Conservation (phyloP, 2,113 vertebrate species). For the Opisthocomus hoazin region DNA sequence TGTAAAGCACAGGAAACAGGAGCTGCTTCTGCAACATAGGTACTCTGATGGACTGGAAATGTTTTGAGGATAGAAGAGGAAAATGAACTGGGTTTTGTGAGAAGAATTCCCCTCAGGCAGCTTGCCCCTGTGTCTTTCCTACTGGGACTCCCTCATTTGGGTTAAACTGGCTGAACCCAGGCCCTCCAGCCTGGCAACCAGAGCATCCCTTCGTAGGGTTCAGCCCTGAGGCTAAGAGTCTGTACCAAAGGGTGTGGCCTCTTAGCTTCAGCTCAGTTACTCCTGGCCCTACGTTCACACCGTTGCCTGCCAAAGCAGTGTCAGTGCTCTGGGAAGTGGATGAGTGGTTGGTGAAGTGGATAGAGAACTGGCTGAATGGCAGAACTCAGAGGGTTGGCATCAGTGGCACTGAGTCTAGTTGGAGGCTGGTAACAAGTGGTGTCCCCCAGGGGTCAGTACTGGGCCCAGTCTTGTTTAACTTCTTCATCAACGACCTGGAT, state of each 20-base stretch:
- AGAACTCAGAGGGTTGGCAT: no score
- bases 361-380: no score
- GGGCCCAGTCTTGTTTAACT: no score
- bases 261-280: not conserved
- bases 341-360: no score
- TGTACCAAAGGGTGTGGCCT: not conserved
- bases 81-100: not conserved
- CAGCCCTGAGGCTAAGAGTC: not conserved
- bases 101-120: not conserved
- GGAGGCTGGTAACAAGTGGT: no score
- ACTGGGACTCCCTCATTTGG: not conserved
- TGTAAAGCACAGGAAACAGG: not conserved
- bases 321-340: no score
- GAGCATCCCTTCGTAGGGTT: not conserved
- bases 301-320: not conserved
- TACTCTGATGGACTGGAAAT: not conserved
- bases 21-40: not conserved
- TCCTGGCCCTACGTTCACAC: not conserved
- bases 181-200: not conserved
- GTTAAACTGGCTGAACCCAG: not conserved
- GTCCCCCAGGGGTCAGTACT: no score
- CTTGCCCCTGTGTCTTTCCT: not conserved
- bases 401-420: no score
- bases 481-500: no score
- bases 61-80: not conserved